These are phyloP conservation scores for Marronus borbonicus DNA, from an alignment of 2,888 invertebrate species.

Conservation along the genomic window DNA sequence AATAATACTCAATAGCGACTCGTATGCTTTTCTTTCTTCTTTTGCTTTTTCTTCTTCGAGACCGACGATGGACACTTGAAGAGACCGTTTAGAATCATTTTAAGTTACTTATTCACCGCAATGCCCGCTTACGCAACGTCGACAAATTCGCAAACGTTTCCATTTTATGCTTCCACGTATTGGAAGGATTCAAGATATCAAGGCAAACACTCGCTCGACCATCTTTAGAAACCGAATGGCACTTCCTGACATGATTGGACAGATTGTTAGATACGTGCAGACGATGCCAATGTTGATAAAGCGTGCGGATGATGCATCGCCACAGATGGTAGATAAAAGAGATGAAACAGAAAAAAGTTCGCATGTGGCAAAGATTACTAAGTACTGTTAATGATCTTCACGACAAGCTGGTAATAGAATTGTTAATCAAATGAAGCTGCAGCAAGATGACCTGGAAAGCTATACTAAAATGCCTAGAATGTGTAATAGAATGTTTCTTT, in stretches of 20 bases:
- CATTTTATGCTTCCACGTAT: slow-evolving; percentile 34
- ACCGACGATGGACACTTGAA: slow-evolving; percentile 1
- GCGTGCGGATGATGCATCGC: slow-evolving; percentile 24
- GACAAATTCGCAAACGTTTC: slow-evolving; percentile 34
- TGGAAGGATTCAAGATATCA: background rate
- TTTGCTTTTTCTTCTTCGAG: background rate
- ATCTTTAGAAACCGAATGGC: slow-evolving; percentile 31
- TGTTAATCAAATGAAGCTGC: background rate
- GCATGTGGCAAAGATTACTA: background rate
- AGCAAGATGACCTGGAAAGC: too few species aligned
- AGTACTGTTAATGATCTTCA: background rate
- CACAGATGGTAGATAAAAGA: slow-evolving; percentile 8
- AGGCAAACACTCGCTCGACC: slow-evolving; percentile 6
- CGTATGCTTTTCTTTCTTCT: background rate
- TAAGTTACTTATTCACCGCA: slow-evolving; percentile 22
- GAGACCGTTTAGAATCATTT: slow-evolving; percentile 30
- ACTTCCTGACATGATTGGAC: slow-evolving; percentile 31
- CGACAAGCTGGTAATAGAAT: background rate
- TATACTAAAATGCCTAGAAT: too few species aligned
- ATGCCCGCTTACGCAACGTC: slow-evolving; percentile 6
- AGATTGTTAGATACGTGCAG: slow-evolving; percentile 32
- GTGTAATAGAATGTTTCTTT: too few species aligned
- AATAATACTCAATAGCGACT: slow-evolving; percentile 2
- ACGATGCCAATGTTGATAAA: slow-evolving; percentile 17
- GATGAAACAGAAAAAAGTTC: background rate